These are phyloP conservation scores for Mythimna pallens DNA, from an alignment of 2,888 invertebrate species.

Conservation along the genomic window DNA sequence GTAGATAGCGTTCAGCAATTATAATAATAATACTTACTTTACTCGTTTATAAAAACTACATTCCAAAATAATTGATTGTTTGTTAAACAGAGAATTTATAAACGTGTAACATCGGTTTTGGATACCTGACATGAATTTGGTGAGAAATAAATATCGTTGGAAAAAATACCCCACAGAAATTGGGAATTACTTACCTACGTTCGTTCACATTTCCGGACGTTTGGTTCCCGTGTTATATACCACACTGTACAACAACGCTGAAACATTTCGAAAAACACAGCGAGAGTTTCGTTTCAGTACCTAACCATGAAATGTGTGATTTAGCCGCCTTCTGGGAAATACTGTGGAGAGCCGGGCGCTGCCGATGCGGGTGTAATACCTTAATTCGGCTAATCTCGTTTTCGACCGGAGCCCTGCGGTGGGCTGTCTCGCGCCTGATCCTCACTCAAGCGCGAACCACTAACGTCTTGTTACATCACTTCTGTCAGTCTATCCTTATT, in stretches of 20 bases:
- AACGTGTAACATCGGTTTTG: slow-evolving; percentile 22
- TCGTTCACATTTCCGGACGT: slow-evolving; percentile 46
- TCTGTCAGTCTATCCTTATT: slow-evolving; percentile 63
- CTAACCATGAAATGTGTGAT: slow-evolving; percentile 85
- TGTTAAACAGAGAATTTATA: slow-evolving; percentile 14
- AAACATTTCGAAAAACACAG: slow-evolving; percentile 60
- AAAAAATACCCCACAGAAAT: slow-evolving; percentile 37
- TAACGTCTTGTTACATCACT: slow-evolving; percentile 63
- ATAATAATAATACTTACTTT: not conserved
- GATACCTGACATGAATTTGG: slow-evolving; percentile 41
- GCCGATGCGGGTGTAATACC: slow-evolving; percentile 84
- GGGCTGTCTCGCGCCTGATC: slow-evolving; percentile 65
- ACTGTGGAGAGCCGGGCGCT: slow-evolving; percentile 75
- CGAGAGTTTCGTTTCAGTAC: slow-evolving; percentile 71
- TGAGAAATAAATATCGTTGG: slow-evolving; percentile 23
- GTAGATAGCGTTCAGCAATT: slow-evolving; percentile 5
- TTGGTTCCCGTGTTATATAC: slow-evolving; percentile 40
- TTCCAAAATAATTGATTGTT: slow-evolving; percentile 1
- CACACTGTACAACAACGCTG: slow-evolving; percentile 43
- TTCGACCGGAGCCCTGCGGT: slow-evolving; percentile 76
- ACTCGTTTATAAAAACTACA: not conserved
- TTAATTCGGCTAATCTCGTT: slow-evolving; percentile 86
- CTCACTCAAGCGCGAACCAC: slow-evolving; percentile 66
- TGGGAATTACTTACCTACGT: slow-evolving; percentile 43
- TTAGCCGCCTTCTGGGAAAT: slow-evolving; percentile 87